A percentile compares a stretch with the other conserved stretches of the same genome.
Conservation (phyloP, 2,113 vertebrate genomes). For the Callorhinus ursinus region DNA sequence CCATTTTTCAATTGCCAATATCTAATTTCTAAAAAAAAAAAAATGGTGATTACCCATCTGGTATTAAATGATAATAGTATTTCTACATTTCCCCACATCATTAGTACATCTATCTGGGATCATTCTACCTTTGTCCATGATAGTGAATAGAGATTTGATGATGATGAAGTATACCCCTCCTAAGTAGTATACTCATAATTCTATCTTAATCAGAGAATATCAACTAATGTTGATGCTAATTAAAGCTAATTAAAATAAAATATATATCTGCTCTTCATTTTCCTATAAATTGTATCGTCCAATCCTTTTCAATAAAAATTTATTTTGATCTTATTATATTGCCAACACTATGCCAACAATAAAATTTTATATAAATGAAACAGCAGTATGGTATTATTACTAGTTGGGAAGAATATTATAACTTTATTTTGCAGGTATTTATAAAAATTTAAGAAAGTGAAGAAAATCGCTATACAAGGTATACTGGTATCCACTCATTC, state of each 20-base stretch:
- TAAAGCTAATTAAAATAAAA: conserved; percentile 5
- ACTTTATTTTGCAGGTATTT: not conserved
- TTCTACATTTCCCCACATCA: not conserved
- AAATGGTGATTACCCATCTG: not conserved
- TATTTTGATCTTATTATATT: not conserved
- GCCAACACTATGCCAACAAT: not conserved
- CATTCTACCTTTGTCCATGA: not conserved
- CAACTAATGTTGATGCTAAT: not conserved
- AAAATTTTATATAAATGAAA: not conserved
- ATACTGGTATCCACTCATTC: not conserved
- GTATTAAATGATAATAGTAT: not conserved
- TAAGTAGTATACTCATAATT: not conserved
- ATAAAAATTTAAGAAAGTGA: not conserved
- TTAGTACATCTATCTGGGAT: not conserved
- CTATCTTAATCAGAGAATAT: not conserved
- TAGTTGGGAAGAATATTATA: not conserved
- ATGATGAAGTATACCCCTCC: not conserved
- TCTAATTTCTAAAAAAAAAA: not conserved
- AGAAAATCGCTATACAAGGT: not conserved
- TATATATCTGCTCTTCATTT: not conserved
- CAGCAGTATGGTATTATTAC: not conserved
- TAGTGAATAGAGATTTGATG: not conserved
- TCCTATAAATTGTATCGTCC: not conserved
- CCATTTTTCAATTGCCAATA: not conserved
- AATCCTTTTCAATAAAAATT: conserved; percentile 6